Evolutionary conservation across 2,113 vertebrate genomes (phyloP).

Genomic region (Triplophysa dalaica): DNA sequence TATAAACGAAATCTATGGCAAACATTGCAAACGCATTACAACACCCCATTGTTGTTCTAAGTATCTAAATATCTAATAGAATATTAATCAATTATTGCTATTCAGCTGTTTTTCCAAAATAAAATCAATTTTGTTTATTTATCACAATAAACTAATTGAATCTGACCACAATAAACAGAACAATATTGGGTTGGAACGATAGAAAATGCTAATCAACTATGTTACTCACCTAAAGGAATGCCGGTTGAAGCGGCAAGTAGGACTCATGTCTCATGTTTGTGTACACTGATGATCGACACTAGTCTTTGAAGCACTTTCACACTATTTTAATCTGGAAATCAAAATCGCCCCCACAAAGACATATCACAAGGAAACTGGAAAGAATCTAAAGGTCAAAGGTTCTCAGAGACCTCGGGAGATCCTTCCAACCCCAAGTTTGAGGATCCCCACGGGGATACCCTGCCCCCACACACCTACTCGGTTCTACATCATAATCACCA

Average conservation of each 20-base stretch:
- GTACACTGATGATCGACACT: not conserved
- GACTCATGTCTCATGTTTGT: not conserved
- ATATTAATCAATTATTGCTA: too few species aligned
- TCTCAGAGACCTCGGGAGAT: constrained; percentile 63
- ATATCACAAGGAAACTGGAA: constrained; percentile 47
- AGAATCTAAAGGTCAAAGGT: constrained; percentile 47
- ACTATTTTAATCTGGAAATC: constrained; percentile 37
- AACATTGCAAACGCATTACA: too few species aligned
- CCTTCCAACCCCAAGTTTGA: constrained; percentile 63
- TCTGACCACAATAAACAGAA: not conserved
- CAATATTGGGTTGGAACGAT: not conserved
- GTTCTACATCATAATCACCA: constrained; percentile 46
- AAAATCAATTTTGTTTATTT: too few species aligned
- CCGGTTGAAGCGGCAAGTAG: not conserved
- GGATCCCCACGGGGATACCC: constrained; percentile 69
- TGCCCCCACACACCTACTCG: constrained; percentile 61
- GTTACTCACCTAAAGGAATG: not conserved
- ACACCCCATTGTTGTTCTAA: too few species aligned
- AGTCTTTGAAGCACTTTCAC: not conserved
- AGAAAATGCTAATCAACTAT: not conserved
- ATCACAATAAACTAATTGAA: too few species aligned
- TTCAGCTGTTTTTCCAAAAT: too few species aligned
- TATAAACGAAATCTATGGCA: too few species aligned
- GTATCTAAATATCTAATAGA: too few species aligned
- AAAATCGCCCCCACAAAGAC: constrained; percentile 45